Percentiles rank a stretch among this genome's conserved stretches.
phyloP scores from a whole-genome alignment of 2,888 invertebrate genomes.

The Yponomeuta evonymella region DNA sequence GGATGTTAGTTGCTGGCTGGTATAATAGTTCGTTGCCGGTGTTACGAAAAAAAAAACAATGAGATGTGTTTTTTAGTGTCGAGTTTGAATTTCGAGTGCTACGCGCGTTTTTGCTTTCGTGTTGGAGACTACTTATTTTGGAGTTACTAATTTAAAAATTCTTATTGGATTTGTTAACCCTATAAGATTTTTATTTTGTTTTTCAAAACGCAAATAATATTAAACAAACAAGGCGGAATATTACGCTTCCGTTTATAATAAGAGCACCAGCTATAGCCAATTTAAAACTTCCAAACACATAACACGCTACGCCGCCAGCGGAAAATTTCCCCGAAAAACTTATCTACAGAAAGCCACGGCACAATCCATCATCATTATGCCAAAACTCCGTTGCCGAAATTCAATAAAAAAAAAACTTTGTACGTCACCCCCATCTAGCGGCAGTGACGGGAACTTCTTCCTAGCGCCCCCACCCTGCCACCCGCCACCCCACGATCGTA shows the following conservation, averaged over 20 bases:
- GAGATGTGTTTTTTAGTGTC: not conserved
- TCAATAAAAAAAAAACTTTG: constrained; percentile 71
- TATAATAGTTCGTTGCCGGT: constrained; percentile 24
- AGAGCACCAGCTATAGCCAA: constrained; percentile 34
- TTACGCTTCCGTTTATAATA: not conserved
- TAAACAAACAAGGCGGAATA: not conserved
- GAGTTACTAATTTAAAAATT: not conserved
- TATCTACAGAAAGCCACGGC: constrained; percentile 64
- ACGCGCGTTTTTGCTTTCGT: constrained; percentile 4
- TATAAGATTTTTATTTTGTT: not conserved
- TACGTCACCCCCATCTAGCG: constrained; percentile 67
- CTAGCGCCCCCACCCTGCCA: constrained; percentile 39
- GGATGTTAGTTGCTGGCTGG: constrained; percentile 27
- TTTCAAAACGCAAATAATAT: not conserved
- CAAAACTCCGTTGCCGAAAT: constrained; percentile 66
- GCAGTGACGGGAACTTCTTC: constrained; percentile 50
- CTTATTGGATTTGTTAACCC: not conserved
- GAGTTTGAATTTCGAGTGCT: constrained; percentile 6
- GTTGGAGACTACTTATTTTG: not conserved
- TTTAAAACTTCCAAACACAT: constrained; percentile 65
- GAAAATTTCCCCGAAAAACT: constrained; percentile 57
- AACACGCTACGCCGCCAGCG: constrained; percentile 53
- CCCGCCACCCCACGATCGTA: constrained; percentile 60
- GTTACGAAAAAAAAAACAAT: constrained; percentile 11
- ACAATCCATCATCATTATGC: constrained; percentile 75